Base-by-base conservation (phyloP, 2,797 vertebrate species). In the Otolemur crassicaudatus region DNA sequence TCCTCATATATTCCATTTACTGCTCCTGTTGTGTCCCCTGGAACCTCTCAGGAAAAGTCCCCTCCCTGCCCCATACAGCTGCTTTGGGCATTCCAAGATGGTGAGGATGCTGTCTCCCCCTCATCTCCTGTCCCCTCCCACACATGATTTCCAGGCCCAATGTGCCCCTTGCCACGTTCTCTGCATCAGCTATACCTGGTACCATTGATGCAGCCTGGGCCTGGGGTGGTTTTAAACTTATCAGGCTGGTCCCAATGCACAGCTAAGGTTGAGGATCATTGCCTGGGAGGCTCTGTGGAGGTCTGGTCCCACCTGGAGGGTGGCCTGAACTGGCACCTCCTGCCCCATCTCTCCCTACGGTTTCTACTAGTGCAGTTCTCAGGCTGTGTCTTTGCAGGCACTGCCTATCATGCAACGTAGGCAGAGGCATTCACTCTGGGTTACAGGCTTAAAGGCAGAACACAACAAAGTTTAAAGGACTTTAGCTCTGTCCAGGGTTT, bases 271-370 rank as follows among this genome's bases (percentile, higher is more conserved):
- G 91, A 46, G n/a, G 67, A 23, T 23, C 40, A 17, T 7, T 1
- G 49, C 46, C 17, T 3, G 19, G 11, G 34, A 4, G 37, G 17
- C 84, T 43, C 80, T 11, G 0, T 2, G 12, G 75, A 69, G 73
- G 40, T 46, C 17, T 46, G 22, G 3, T 25, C 56, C 5, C n/a
- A 40, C 92, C 29, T 2, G 8, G n/a, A 29, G 17, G n/a, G n/a
- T 34, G 63, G 29, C 40, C 70, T 20, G 40, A 63, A 25, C 9
- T 4, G 37, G 37, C 73, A 56, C 19, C 16, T 27, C 19, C 61
- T 4, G 3, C 7, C 19, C 3, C 10, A 6, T 8, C 7, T 34
- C 20, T 34, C 22, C 20, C 53, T 22, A 70, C 0, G 3, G 53
- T 65, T 58, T 53, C 37, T 9, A 22, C 56, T 40, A 12, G 1